phyloP scores from a whole-genome alignment of 1,140 invertebrate species.

The Lepidotrigona ventralis region DNA sequence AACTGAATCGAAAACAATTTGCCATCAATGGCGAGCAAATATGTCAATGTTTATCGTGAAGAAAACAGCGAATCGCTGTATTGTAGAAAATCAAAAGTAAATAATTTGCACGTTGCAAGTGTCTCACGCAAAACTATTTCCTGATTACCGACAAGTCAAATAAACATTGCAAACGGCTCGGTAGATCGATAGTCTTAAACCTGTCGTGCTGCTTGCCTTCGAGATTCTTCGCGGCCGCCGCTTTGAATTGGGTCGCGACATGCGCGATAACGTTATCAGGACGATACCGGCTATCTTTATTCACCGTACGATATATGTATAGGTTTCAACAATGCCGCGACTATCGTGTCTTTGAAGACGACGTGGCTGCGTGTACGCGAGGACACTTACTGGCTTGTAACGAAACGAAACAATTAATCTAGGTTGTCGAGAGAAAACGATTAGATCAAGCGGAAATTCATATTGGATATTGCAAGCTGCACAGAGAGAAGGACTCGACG shows the following conservation, averaged over 20 bases:
- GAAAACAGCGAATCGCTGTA: neutral
- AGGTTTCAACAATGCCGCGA: neutral
- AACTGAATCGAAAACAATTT: too few relatives aligned
- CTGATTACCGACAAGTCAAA: constrained; percentile 16
- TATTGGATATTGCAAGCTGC: neutral
- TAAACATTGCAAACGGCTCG: neutral
- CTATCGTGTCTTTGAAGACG: neutral
- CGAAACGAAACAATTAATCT: neutral
- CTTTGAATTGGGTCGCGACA: neutral
- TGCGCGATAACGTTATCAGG: constrained; percentile 21
- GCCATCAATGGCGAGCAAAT: too few relatives aligned
- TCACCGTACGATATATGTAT: neutral
- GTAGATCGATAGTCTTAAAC: constrained; percentile 31
- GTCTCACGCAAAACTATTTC: neutral
- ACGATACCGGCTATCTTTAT: neutral
- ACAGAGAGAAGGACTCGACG: neutral
- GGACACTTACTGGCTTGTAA: neutral
- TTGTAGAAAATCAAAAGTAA: neutral
- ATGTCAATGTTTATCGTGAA: too few relatives aligned
- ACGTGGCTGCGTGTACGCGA: too few relatives aligned
- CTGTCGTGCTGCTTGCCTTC: neutral
- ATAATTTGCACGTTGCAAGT: neutral
- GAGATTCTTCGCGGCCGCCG: neutral
- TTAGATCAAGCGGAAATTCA: neutral
- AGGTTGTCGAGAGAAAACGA: neutral